phyloP scores from a whole-genome alignment of 2,113 vertebrate species.

The Poeciliopsis retropinna region DNA sequence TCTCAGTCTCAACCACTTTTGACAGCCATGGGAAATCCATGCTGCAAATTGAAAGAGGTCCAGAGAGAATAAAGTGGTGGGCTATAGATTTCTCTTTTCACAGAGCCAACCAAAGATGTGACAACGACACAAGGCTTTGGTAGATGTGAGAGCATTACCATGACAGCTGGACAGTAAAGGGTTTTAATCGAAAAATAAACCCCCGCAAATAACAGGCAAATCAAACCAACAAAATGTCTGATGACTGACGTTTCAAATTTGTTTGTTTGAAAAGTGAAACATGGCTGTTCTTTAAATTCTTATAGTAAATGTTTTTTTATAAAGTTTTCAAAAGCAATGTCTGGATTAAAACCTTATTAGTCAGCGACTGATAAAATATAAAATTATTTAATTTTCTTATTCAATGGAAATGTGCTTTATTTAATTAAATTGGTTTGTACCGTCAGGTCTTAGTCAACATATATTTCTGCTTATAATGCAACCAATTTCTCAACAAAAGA shows the following conservation, averaged over 20 bases:
- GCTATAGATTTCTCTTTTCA: constrained; percentile 37
- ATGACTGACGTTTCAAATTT: background rate
- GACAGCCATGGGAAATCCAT: constrained; percentile 57
- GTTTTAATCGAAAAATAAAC: constrained; percentile 1
- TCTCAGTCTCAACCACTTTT: constrained; percentile 32
- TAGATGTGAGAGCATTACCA: constrained; percentile 4
- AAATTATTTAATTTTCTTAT: background rate
- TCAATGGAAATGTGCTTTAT: no score
- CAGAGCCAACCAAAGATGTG: constrained; percentile 12
- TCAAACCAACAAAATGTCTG: no score
- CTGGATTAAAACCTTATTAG: background rate
- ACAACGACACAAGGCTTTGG: constrained; percentile 11
- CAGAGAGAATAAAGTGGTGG: constrained; percentile 37
- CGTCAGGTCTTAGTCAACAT: no score
- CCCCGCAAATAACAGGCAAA: background rate
- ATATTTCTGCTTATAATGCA: background rate
- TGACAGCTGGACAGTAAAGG: constrained; percentile 1
- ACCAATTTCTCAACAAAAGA: no score
- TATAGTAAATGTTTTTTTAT: background rate
- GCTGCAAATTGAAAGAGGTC: constrained; percentile 58
- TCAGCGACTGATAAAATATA: no score
- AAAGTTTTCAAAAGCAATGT: background rate
- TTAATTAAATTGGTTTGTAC: no score
- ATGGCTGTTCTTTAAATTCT: background rate
- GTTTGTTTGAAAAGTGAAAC: background rate